phyloP scores from a whole-genome alignment of 2,113 vertebrate species.

The Eublepharis macularius region DNA sequence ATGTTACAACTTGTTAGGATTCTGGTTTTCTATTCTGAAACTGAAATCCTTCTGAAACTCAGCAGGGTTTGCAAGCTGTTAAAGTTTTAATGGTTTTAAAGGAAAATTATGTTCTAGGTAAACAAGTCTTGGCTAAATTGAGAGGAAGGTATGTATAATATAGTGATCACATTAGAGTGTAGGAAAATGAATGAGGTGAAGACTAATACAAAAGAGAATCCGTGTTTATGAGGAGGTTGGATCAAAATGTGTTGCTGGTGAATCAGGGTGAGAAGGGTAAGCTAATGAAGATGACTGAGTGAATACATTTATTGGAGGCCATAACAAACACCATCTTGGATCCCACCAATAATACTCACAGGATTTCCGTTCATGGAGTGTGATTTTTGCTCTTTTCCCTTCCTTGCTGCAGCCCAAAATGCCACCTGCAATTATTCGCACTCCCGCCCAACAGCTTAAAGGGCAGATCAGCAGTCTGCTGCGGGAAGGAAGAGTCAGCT shows the following conservation, averaged over 20 bases:
- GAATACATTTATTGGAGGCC: not conserved
- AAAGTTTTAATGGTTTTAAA: conserved; percentile 24
- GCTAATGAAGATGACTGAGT: not conserved
- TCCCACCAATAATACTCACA: too few species aligned
- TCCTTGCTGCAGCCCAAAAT: too few species aligned
- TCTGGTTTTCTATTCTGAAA: conserved; percentile 23
- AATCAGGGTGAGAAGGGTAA: not conserved
- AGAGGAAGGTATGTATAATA: not conserved
- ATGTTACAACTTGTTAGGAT: not conserved
- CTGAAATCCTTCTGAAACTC: not conserved
- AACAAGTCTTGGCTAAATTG: not conserved
- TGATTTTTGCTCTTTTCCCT: too few species aligned
- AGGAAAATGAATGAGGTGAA: not conserved
- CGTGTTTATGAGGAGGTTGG: conserved; percentile 6
- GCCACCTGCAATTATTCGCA: too few species aligned
- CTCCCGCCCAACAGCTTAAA: too few species aligned
- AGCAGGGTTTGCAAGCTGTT: not conserved
- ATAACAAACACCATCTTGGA: not conserved
- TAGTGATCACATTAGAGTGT: not conserved
- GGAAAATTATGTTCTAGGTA: not conserved
- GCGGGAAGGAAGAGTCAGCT: too few species aligned
- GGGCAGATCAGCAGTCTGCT: too few species aligned
- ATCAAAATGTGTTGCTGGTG: not conserved
- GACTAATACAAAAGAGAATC: not conserved
- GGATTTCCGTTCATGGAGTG: too few species aligned